Base-by-base conservation (phyloP, 2,888 invertebrate species). In the Limnephilus auricula region DNA sequence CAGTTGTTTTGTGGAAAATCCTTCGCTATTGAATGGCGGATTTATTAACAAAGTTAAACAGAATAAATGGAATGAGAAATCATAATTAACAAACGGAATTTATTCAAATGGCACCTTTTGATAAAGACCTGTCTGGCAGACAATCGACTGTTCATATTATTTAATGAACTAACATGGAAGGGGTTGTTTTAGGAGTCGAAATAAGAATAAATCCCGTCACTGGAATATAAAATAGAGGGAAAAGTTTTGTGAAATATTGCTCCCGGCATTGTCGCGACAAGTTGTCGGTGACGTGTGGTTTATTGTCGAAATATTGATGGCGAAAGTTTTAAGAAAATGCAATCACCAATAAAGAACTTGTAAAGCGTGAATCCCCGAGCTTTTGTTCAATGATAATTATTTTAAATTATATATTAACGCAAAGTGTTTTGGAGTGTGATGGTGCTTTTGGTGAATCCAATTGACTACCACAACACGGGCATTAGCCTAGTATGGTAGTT, bases 281-380 rank as follows among this genome's bases (percentile, higher is more conserved):
- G 90, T 91, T 80, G 90, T 40, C 87, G 82, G 88, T 86, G 92
- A 90, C 92, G 90, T 89, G 65, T 79, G 88, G 87, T 90, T 84
- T 91, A 79, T 83, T 80, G 80, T 83, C 65, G n/a, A 90, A 90
- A 90, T 90, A 91, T 92, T 92, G 92, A 92, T 92, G 90, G 92
- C 80, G 78, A 89, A 92, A 92, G 90, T 92, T 92, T 91, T 79
- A 85, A 88, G 90, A 86, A 79, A 86, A 86, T 90, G 89, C 92
- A 92, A 90, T 90, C 79, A 90, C 40, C 80, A 32, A n/a, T 40
- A 80, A 31, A 80, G 80, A 80, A 80, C 80, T 80, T 31, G 32
- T 65, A n/a, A 65, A 25, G 65, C n/a, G 9, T 65, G 65, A 65
- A 9, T 65, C 65, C n/a, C 6, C 25, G 0, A 6, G 25, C n/a